These are phyloP conservation scores for Creontiades dilutus DNA, from an alignment of 2,888 invertebrate species.

Conservation along the genomic window DNA sequence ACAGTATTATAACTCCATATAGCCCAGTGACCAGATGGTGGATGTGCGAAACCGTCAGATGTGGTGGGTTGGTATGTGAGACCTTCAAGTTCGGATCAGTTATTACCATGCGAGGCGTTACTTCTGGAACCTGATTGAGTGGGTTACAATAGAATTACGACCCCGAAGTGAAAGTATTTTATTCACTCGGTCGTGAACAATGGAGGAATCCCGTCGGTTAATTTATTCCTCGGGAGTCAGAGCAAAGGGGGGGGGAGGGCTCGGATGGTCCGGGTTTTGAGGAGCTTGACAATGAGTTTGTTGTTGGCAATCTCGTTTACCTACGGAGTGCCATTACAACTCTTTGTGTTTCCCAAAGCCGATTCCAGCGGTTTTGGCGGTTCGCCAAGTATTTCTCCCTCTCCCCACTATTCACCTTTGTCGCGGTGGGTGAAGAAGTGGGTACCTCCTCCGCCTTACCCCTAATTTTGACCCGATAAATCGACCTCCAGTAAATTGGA, in stretches of 20 bases:
- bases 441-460: constrained; percentile 30
- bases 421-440: constrained; percentile 20
- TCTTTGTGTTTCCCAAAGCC: constrained; percentile 67
- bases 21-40: no score
- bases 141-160: constrained; percentile 4
- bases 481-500: constrained; percentile 65
- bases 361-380: constrained; percentile 58
- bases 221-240: constrained; percentile 42
- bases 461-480: constrained; percentile 68
- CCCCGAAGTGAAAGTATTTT: not conserved
- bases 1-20: no score
- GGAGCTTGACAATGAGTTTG: constrained; percentile 60
- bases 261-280: constrained; percentile 35
- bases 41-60: no score
- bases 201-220: constrained; percentile 19
- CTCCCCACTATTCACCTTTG: not conserved
- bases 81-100: not conserved
- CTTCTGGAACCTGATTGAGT: constrained; percentile 8
- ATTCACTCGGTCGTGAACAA: not conserved
- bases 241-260: not conserved
- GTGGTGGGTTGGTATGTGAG: no score
- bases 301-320: constrained; percentile 71
- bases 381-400: constrained; percentile 29
- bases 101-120: not conserved
- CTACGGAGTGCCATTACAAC: constrained; percentile 66